Evolutionary conservation across 2,797 vertebrate species (phyloP), one percentile per base, ranked within the genome.

Genomic region (Tragelaphus oryx): DNA sequence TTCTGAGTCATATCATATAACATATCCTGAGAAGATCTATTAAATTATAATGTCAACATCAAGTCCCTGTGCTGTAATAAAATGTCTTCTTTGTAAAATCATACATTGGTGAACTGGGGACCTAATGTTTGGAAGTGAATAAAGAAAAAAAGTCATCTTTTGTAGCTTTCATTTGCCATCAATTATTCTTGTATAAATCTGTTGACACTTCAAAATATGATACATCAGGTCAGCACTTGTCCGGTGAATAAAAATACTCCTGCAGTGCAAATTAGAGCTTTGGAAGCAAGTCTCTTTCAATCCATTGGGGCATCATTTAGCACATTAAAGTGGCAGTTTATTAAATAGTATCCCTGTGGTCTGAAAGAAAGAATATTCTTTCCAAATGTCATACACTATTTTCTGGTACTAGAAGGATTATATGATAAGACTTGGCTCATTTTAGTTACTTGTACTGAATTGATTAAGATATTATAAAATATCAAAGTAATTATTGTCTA

Each of bases 271-370:
- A 96, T 96, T 95, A 82, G 46, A 84, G 17, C 85, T 92, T 71
- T 37, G 65, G 89, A 95, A 82, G 80, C 41, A 57, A 30, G 44
- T 86, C 65, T 22, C 33, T 87, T 78, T 75, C 48, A 95, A 57
- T 71, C 79, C 48, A 44, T 10, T n/a, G 50, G 50, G 87, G 60
- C 24, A 14, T 74, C 71, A 96, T 86, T 95, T 93, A 93, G 81
- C 60, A 93, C 91, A 94, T 16, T 65, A 52, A 97, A 97, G 89
- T 78, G 95, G 55, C 87, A 95, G 91, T 91, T 97, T 95, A 92
- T 96, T 93, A 95, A 94, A 93, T 68, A 78, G 81, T 62, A 79
- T 78, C n/a, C 88, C 17, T 68, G 87, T 91, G 80, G 13, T 68
- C 80, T 74, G 8, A 52, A 86, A 71, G 50, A 59, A 87, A 94